phyloP scores from a whole-genome alignment of 2,888 invertebrate species.

The Rhagophthalmus giganteus region DNA sequence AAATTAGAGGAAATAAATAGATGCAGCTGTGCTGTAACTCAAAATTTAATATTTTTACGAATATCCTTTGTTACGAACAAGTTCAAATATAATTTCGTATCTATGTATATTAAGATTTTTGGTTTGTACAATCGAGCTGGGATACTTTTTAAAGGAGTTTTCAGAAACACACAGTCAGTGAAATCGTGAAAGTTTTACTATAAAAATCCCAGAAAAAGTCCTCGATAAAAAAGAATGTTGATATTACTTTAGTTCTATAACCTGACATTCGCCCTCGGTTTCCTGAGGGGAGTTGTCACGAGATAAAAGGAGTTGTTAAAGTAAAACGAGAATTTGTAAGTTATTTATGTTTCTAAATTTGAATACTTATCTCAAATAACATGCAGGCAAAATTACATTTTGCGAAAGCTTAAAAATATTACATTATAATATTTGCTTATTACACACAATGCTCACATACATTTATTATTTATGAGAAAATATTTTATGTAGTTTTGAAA shows the following conservation, averaged over 20 bases:
- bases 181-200: neutral
- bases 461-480: too few relatives aligned
- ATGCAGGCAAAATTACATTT: neutral
- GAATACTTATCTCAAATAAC: neutral
- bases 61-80: neutral
- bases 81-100: neutral
- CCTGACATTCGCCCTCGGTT: neutral
- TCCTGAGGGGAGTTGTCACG: neutral
- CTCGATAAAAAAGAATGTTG: neutral
- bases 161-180: neutral
- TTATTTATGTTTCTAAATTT: neutral
- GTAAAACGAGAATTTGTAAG: neutral
- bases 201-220: neutral
- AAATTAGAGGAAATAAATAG: too few relatives aligned
- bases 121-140: neutral
- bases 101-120: neutral
- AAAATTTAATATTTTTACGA: too few relatives aligned
- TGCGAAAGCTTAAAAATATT: too few relatives aligned
- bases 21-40: too few relatives aligned
- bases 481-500: too few relatives aligned
- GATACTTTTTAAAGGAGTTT: neutral
- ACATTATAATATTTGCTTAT: too few relatives aligned
- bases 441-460: too few relatives aligned
- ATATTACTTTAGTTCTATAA: neutral
- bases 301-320: neutral